phyloP scores from a whole-genome alignment of 2,113 vertebrate species.

The Oriolus oriolus region DNA sequence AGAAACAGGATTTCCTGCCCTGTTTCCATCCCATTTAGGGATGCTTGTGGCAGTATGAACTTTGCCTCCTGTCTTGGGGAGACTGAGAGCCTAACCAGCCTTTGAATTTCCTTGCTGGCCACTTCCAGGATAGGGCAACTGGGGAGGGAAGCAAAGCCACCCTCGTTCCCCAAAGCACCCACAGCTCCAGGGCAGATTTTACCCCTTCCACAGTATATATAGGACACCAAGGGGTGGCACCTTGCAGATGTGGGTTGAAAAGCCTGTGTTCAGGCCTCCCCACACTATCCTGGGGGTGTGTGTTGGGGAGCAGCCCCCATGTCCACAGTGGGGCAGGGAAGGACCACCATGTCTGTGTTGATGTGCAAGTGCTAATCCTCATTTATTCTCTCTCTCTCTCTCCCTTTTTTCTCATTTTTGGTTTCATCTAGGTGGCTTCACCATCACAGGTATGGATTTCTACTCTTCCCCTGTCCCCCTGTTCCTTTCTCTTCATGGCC shows the following conservation, averaged over 20 bases:
- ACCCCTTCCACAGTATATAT: not conserved
- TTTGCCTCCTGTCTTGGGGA: not conserved
- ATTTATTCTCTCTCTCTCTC: conserved; percentile 8
- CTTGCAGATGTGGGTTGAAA: not conserved
- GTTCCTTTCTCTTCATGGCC: not conserved
- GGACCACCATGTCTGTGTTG: not conserved
- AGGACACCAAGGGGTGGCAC: not conserved
- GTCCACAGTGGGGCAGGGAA: not conserved
- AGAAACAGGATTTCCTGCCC: not conserved
- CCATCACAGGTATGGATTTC: conserved; percentile 80
- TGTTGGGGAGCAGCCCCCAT: not conserved
- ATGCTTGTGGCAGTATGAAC: not conserved
- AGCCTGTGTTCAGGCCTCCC: not conserved
- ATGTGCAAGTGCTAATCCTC: conserved; percentile 42
- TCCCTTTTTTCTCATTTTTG: conserved; percentile 20
- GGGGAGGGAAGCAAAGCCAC: not conserved
- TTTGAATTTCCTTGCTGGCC: not conserved
- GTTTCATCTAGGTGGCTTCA: conserved; percentile 77
- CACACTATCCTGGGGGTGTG: not conserved
- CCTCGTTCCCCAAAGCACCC: fast-evolving
- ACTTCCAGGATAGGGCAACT: not conserved
- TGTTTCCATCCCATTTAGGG: fast-evolving
- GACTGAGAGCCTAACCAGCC: not conserved
- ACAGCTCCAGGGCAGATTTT: not conserved
- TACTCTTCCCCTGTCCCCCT: not conserved